Base-by-base conservation (phyloP, 2,797 vertebrate genomes). In the Luscinia luscinia region DNA sequence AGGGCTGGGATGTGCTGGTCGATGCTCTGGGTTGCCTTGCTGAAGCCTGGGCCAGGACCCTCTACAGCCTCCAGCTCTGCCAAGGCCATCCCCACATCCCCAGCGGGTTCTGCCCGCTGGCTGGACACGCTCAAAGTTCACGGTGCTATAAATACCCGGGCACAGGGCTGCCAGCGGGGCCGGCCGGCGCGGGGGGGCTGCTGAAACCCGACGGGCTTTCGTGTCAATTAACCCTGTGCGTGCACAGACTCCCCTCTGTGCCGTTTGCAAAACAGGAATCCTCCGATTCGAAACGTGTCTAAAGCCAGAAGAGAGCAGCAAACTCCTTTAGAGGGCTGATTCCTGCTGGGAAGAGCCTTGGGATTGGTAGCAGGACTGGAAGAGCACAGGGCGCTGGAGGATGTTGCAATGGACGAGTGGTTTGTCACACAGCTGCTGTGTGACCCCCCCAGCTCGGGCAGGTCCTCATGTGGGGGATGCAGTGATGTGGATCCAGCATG, bases 41-140 rank as follows among this genome's bases (percentile, higher is more conserved):
- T 2, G 9, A 48, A 55, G 64, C 49, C 24, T 22, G 34, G 30
- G 54, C 69, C 1, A 3, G 51, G 67, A 84, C 48, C 64, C 57
- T 12, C 3, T 0, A 2, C 14, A 61, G 90, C 21, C 32, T 84
- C 40, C 43, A 32, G 77, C 68, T 63, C 76, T 45, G 76, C 58
- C 9, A 3, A 54, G 15, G n/a, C 80, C 1, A 2, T 58, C 59
- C 59, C 74, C 6, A 2, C 2, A 6, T 63, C 79, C 48, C 43
- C 57, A 16, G 78, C 40, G 43, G 69, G 73, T 24, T 77, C 7
- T 81, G 83, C 73, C 79, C 4, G 26, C 74, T 79, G 1, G 48
- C 89, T 87, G 95, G 90, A 69, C 92, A n/a, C 23, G 15, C 91
- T 96, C 95, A 94, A 96, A 96, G 96, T 96, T 96, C 96, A 96